These are phyloP conservation scores for Shinisaurus crocodilurus DNA, from an alignment of 2,113 vertebrate genomes.

Conservation along the genomic window DNA sequence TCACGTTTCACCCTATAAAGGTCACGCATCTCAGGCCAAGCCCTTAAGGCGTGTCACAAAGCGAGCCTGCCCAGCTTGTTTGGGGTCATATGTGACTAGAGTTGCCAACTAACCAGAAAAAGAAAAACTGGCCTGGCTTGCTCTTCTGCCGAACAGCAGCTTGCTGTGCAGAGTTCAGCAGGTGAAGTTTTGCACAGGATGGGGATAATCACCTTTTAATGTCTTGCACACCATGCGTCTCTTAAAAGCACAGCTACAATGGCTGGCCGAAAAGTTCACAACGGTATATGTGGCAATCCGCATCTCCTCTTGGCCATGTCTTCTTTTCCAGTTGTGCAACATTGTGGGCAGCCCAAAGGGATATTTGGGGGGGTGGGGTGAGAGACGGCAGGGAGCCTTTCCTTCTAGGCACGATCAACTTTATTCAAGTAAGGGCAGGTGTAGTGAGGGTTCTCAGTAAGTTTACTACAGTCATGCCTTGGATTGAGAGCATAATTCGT, in stretches of 20 bases:
- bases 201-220: background rate
- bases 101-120: background rate
- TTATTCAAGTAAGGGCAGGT: background rate
- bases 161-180: background rate
- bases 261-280: background rate
- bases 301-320: background rate
- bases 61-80: background rate
- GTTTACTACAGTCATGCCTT: too few species aligned
- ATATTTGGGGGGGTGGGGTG: background rate
- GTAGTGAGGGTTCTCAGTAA: too few species aligned
- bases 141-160: background rate
- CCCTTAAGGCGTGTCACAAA: background rate
- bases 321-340: background rate
- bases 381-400: background rate
- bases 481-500: too few species aligned
- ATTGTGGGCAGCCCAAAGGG: background rate
- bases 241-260: background rate
- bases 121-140: accelerated
- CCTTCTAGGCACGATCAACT: background rate
- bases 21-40: background rate
- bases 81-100: background rate
- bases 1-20: slow-evolving; percentile 10
- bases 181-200: background rate
- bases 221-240: accelerated
- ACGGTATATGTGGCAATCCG: background rate